phyloP scores from a whole-genome alignment of 2,888 invertebrate genomes.

The Campoletis raptor region DNA sequence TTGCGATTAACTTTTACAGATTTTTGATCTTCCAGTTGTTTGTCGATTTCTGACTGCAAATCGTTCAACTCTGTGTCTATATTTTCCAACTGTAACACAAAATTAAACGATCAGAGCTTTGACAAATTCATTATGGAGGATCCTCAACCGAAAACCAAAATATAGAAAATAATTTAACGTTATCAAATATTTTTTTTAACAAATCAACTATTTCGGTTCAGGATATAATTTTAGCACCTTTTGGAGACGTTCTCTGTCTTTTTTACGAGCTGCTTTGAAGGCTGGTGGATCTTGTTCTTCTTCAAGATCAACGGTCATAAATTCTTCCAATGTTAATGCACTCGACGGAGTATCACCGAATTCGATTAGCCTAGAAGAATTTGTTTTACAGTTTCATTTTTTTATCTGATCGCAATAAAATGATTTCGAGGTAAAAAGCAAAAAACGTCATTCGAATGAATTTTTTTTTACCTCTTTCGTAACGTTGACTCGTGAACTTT shows the following conservation, averaged over 20 bases:
- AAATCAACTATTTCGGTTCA: conserved; percentile 82
- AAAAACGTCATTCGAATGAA: not conserved
- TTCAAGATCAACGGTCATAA: conserved; percentile 98
- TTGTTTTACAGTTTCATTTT: not conserved
- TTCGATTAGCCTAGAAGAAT: conserved; percentile 90
- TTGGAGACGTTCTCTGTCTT: conserved; percentile 94
- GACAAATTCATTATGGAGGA: too few relatives aligned
- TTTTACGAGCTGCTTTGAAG: conserved; percentile 95
- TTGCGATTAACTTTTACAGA: conserved; percentile 75
- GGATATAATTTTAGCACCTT: conserved; percentile 86
- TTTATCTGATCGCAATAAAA: not conserved
- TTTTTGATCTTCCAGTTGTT: conserved; percentile 88
- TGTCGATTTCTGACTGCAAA: conserved; percentile 95
- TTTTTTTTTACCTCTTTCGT: conserved; percentile 89
- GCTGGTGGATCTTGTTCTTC: conserved; percentile 98
- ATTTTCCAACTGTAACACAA: conserved; percentile 80
- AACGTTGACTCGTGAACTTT: conserved; percentile 98
- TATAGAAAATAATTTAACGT: too few relatives aligned
- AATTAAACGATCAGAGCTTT: conserved; percentile 24
- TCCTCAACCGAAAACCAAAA: not conserved
- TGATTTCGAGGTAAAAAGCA: not conserved
- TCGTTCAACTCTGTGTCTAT: conserved; percentile 88
- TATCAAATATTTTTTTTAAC: not conserved
- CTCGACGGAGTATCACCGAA: conserved; percentile 99
- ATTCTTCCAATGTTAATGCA: conserved; percentile 97